Conservation (phyloP, 2,113 vertebrate species). For the Entomyzon cyanotis region DNA sequence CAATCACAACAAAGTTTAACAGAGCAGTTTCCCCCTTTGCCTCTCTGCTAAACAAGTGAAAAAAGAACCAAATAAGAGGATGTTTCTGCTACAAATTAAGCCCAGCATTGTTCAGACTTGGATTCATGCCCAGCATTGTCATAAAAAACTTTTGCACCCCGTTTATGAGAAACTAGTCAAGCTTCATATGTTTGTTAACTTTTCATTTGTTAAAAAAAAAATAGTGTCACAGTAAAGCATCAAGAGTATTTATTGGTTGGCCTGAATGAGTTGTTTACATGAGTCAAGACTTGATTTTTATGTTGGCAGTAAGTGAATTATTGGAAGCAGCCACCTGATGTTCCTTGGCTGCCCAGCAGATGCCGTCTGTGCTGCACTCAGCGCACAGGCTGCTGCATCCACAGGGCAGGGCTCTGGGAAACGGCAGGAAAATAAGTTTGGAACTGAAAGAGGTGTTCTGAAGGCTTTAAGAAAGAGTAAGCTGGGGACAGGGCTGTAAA, state of each 20-base stretch:
- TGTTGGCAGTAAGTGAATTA: fast-evolving
- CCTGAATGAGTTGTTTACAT: neutral
- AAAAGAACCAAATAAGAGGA: neutral
- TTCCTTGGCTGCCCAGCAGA: slow-evolving; percentile 38
- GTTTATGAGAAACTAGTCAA: neutral
- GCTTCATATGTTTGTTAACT: neutral
- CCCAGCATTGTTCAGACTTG: slow-evolving; percentile 18
- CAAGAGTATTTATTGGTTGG: neutral
- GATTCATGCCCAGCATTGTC: slow-evolving; percentile 26
- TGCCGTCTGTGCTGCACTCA: slow-evolving; percentile 13
- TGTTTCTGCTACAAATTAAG: slow-evolving; percentile 1
- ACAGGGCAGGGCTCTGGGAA: neutral
- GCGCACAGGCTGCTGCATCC: neutral
- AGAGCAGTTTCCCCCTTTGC: neutral
- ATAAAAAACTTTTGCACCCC: neutral
- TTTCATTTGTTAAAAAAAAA: neutral
- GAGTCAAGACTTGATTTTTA: neutral
- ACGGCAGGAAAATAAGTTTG: neutral
- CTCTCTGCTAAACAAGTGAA: neutral
- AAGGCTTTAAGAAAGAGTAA: neutral
- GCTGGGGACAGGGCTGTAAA: neutral
- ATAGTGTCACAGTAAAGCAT: neutral
- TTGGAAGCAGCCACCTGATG: neutral
- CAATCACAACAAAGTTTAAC: neutral
- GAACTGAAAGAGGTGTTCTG: neutral